phyloP scores from a whole-genome alignment of 2,888 invertebrate species.

The Teleiodes luculella region DNA sequence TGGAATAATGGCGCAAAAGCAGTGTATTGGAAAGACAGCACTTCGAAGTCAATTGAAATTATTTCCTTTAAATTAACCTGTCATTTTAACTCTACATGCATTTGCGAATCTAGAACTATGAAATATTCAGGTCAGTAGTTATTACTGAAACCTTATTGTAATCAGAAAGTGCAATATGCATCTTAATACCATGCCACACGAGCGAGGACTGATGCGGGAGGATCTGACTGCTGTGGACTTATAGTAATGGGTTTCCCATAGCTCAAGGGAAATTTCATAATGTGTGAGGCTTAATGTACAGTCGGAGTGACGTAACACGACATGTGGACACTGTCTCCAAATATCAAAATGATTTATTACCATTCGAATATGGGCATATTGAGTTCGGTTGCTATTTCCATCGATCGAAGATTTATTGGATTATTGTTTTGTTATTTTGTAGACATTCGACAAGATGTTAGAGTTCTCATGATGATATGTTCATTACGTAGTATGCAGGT shows the following conservation, averaged over 20 bases:
- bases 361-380: neutral
- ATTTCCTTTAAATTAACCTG: neutral
- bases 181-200: neutral
- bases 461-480: too few relatives aligned
- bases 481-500: too few relatives aligned
- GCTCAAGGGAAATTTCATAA: slow-evolving; percentile 72
- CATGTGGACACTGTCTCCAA: slow-evolving; percentile 14
- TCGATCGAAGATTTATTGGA: neutral
- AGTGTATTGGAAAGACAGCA: neutral
- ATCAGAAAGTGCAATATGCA: neutral
- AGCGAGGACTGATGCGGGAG: neutral
- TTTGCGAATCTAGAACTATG: neutral
- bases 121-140: neutral
- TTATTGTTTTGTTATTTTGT: neutral
- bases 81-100: neutral
- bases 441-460: too few relatives aligned
- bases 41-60: neutral
- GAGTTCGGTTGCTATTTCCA: neutral
- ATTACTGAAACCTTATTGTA: neutral
- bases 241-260: slow-evolving; percentile 66
- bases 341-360: slow-evolving; percentile 14
- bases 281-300: slow-evolving; percentile 45
- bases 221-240: slow-evolving; percentile 50
- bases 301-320: slow-evolving; percentile 30
- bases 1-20: neutral